Conservation (phyloP, 1,140 invertebrate species). For the Drosophila neocordata region DNA sequence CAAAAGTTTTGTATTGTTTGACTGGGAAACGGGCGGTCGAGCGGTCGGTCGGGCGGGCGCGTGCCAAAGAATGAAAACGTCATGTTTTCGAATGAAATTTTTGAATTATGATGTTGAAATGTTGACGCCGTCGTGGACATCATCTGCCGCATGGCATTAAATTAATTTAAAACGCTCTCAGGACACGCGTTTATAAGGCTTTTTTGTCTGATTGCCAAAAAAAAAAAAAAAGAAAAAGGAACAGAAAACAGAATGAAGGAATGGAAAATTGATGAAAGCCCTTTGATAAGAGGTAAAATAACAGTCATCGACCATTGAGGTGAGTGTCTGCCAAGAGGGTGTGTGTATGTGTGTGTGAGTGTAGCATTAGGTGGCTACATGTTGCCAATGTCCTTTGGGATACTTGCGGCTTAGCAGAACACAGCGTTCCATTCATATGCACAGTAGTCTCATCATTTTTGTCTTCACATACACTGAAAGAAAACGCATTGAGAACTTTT, state of each 20-base stretch:
- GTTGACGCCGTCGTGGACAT: slow-evolving; percentile 55
- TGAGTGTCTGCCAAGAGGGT: slow-evolving; percentile 13
- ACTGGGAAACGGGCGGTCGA: slow-evolving; percentile 6
- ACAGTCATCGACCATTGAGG: slow-evolving; percentile 8
- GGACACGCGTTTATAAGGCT: slow-evolving; percentile 59
- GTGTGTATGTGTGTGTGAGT: slow-evolving; percentile 5
- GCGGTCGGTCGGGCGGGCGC: slow-evolving; percentile 24
- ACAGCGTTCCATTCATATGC: too few species aligned
- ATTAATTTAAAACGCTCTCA: slow-evolving; percentile 77
- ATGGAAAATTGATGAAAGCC: slow-evolving; percentile 69
- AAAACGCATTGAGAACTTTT: background rate
- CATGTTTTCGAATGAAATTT: slow-evolving; percentile 80
- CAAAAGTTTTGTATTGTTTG: slow-evolving; percentile 28
- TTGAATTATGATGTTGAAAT: slow-evolving; percentile 76
- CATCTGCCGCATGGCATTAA: slow-evolving; percentile 72
- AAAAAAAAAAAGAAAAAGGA: slow-evolving; percentile 52
- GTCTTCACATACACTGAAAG: slow-evolving; percentile 17
- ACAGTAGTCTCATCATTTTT: slow-evolving; percentile 1
- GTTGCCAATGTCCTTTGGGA: slow-evolving; percentile 69
- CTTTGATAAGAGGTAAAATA: slow-evolving; percentile 66
- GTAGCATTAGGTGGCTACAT: slow-evolving; percentile 31
- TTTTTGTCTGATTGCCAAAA: slow-evolving; percentile 73
- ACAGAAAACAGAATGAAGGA: slow-evolving; percentile 25
- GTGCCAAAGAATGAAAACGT: slow-evolving; percentile 78
- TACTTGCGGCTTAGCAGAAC: slow-evolving; percentile 46